Evolutionary conservation across 2,797 vertebrate genomes (phyloP).

Genomic region (Myioborus miniatus): DNA sequence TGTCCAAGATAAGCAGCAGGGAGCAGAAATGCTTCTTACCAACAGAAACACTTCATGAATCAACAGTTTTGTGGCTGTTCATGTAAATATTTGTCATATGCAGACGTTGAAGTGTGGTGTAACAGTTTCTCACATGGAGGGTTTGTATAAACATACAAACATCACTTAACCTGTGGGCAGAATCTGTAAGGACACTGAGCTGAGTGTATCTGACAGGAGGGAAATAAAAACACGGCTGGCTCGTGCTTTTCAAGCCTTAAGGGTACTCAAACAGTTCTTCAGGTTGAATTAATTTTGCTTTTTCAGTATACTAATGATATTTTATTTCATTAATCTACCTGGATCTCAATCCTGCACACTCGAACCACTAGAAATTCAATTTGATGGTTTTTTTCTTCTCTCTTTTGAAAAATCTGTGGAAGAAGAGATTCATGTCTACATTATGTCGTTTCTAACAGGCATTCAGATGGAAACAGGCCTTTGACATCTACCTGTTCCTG

Average conservation of each 20-base stretch:
- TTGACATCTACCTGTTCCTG: neutral
- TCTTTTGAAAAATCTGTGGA: neutral
- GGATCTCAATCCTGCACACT: neutral
- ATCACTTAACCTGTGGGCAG: neutral
- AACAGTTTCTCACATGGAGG: neutral
- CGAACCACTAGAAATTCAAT: neutral
- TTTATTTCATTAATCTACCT: neutral
- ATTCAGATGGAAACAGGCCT: neutral
- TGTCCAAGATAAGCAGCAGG: neutral
- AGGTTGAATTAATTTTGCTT: neutral
- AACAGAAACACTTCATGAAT: neutral
- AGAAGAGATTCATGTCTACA: neutral
- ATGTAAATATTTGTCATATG: neutral
- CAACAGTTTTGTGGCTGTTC: neutral
- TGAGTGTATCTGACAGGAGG: neutral
- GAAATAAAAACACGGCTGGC: neutral
- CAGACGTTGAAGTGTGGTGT: neutral
- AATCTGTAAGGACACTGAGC: neutral
- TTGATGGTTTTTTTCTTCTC: accelerated
- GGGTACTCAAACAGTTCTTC: neutral
- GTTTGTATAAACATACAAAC: slow-evolving; percentile 1
- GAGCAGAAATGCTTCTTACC: neutral
- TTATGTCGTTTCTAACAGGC: neutral
- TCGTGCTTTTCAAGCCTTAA: neutral
- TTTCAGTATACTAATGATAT: neutral